phyloP scores from a whole-genome alignment of 1,140 invertebrate species.

The Ceratina calcarata region DNA sequence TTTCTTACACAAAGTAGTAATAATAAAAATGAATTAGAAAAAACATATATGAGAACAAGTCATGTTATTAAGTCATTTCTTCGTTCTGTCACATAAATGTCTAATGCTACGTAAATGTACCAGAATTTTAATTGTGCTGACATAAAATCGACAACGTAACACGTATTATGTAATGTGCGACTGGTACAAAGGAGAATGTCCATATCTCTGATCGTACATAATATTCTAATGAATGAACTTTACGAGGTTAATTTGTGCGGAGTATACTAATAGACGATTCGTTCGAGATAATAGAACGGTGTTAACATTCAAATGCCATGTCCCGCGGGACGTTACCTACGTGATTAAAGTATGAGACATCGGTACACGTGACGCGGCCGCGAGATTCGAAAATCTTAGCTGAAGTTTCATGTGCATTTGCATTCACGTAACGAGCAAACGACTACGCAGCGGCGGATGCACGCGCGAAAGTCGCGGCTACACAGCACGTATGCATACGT shows the following conservation, averaged over 20 bases:
- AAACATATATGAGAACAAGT: no score
- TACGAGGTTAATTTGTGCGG: neutral
- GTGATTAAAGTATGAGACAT: constrained; percentile 5
- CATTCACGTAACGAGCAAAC: constrained; percentile 17
- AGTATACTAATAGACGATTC: neutral
- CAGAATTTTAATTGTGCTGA: no score
- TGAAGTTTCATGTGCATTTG: constrained; percentile 20
- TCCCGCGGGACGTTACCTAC: neutral
- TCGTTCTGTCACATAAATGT: no score
- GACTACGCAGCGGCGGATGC: constrained; percentile 7
- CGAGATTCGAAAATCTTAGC: neutral
- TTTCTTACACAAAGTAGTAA: no score
- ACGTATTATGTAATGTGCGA: no score
- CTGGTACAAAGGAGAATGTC: no score
- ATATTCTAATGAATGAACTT: no score
- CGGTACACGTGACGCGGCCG: neutral
- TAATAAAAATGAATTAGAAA: no score
- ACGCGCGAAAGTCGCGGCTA: constrained; percentile 47
- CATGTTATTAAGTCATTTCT: no score
- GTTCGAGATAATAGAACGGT: neutral
- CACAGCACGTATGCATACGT: neutral
- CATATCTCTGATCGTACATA: no score
- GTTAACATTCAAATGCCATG: neutral
- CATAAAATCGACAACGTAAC: no score
- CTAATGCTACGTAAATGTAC: no score